phyloP scores from a whole-genome alignment of 2,888 invertebrate genomes.

The Liposcelis brunnea region DNA sequence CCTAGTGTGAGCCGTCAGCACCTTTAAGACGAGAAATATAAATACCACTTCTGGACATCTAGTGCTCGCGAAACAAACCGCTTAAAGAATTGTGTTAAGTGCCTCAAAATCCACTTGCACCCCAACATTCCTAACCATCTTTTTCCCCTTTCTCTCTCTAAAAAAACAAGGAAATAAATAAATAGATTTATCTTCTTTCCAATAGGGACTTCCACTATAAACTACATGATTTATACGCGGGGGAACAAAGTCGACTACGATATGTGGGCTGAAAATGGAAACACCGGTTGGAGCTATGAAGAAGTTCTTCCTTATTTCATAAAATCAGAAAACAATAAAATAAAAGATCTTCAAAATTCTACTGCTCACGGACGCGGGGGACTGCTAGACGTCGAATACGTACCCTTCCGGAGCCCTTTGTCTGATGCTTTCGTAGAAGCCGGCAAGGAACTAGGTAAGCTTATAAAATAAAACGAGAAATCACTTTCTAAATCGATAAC shows the following conservation, averaged over 20 bases:
- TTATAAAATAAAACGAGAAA: neutral
- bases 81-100: no score
- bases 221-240: conserved; percentile 35
- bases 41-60: no score
- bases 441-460: conserved; percentile 38
- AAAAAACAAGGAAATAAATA: conserved; percentile 3
- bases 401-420: conserved; percentile 44
- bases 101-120: no score
- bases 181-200: neutral
- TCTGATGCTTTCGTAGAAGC: conserved; percentile 46
- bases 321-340: conserved; percentile 20
- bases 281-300: conserved; percentile 28
- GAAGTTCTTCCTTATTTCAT: conserved; percentile 23
- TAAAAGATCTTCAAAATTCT: conserved; percentile 16
- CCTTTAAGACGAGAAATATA: no score
- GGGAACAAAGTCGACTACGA: conserved; percentile 20
- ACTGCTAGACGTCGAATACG: conserved; percentile 46
- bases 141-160: conserved; percentile 1
- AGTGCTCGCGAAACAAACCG: no score
- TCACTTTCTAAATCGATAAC: no score
- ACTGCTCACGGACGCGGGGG: conserved; percentile 47
- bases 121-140: no score
- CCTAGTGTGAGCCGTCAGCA: no score
- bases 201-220: conserved; percentile 39
- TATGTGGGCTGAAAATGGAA: conserved; percentile 18